Evolutionary conservation across 53 echinoderm and acorn worm species (phyloP).

Genomic region (Henricia sp.): DNA sequence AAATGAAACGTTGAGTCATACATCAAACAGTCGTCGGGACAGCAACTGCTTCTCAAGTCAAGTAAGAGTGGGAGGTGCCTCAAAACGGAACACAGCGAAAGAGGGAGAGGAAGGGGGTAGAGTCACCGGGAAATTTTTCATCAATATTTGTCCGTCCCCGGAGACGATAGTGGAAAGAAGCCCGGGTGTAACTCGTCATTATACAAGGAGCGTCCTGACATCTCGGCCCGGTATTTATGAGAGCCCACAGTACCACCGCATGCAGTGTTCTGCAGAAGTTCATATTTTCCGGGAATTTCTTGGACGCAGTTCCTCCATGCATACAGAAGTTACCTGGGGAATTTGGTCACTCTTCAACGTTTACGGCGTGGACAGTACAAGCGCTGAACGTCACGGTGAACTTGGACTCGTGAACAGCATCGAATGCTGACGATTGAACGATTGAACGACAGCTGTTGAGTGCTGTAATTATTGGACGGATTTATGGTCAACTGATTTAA

Average conservation of each 20-base stretch:
- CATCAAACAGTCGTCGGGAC: constrained; percentile 38
- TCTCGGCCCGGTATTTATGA: not conserved
- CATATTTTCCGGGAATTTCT: too few relatives aligned
- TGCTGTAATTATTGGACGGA: too few relatives aligned
- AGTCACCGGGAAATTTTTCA: constrained; percentile 59
- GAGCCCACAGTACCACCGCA: not conserved
- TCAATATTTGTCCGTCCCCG: constrained; percentile 8
- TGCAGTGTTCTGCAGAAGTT: too few relatives aligned
- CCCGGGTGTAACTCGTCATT: not conserved
- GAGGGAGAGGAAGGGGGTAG: not conserved
- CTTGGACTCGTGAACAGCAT: too few relatives aligned
- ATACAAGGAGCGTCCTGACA: constrained; percentile 7
- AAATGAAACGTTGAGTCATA: not conserved
- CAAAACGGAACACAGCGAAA: not conserved
- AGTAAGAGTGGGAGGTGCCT: constrained; percentile 13
- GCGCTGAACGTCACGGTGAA: too few relatives aligned
- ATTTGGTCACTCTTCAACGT: too few relatives aligned
- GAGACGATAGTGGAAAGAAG: constrained; percentile 22
- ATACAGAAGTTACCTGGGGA: too few relatives aligned
- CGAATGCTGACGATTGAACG: too few relatives aligned
- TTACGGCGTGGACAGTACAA: too few relatives aligned
- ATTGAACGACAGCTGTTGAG: too few relatives aligned
- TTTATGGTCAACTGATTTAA: too few relatives aligned
- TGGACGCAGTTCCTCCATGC: too few relatives aligned
- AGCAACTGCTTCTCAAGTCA: constrained; percentile 26